These are phyloP conservation scores for Gryon sp. DNA, from an alignment of 1,140 invertebrate genomes.

Conservation along the genomic window DNA sequence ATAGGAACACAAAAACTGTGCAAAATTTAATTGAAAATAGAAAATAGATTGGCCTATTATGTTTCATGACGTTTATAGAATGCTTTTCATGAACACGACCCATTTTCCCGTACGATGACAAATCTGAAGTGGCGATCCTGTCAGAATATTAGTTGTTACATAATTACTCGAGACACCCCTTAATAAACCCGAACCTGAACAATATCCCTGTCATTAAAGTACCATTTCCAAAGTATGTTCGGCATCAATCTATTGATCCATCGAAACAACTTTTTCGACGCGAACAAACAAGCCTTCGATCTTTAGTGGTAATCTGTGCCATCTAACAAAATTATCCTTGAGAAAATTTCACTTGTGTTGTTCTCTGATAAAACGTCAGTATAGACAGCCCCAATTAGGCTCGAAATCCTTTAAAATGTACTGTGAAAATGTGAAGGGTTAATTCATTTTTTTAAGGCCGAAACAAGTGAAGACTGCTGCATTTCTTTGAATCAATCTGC, in stretches of 20 bases:
- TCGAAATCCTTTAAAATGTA: too few species aligned
- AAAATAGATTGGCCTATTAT: conserved; percentile 39
- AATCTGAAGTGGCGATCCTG: background rate
- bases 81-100: conserved; percentile 29
- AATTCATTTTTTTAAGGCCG: too few species aligned
- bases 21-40: conserved; percentile 33
- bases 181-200: conserved; percentile 36
- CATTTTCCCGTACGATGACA: background rate
- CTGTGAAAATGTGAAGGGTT: too few species aligned
- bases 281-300: conserved; percentile 26
- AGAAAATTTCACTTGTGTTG: too few species aligned
- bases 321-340: too few species aligned
- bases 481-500: background rate
- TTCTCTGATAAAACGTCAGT: too few species aligned
- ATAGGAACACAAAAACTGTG: conserved; percentile 8
- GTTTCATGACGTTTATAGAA: conserved; percentile 24
- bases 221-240: conserved; percentile 28
- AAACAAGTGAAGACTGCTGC: too few species aligned
- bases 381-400: too few species aligned
- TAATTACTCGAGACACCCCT: conserved; percentile 23
- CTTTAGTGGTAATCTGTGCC: conserved; percentile 13
- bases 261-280: conserved; percentile 37
- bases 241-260: conserved; percentile 50
- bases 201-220: conserved; percentile 30
- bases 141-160: conserved; percentile 30